phyloP scores from a whole-genome alignment of 1,140 invertebrate genomes.

The silkworm (Bombyx mori) region DNA sequence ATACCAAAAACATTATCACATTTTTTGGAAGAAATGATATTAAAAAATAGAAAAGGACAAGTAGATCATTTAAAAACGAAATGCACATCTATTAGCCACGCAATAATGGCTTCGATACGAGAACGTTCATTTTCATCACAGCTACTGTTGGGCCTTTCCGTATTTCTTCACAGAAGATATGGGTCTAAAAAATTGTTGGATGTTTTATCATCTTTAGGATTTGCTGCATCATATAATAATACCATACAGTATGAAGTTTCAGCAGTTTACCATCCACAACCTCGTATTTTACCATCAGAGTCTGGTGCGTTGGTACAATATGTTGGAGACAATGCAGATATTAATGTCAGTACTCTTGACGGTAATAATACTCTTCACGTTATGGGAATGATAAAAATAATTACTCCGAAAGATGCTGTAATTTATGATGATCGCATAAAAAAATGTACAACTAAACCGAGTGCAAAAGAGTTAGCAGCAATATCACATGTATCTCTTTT shows the following conservation, averaged over 20 bases:
- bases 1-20: conserved; percentile 34
- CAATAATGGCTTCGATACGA: conserved; percentile 41
- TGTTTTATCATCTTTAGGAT: conserved; percentile 39
- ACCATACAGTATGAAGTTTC: conserved; percentile 36
- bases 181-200: conserved; percentile 40
- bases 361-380: conserved; percentile 47
- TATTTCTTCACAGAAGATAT: conserved; percentile 44
- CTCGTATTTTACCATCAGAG: conserved; percentile 7
- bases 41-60: conserved; percentile 31
- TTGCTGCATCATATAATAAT: conserved; percentile 41
- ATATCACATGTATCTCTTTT: conserved; percentile 24
- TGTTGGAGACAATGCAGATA: conserved; percentile 50
- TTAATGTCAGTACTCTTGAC: conserved; percentile 51
- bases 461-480: conserved; percentile 19
- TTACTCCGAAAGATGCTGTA: conserved; percentile 36
- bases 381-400: conserved; percentile 49
- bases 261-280: conserved; percentile 42
- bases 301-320: conserved; percentile 25
- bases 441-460: conserved; percentile 17
- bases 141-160: conserved; percentile 35
- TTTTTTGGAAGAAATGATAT: conserved; percentile 35
- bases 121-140: conserved; percentile 39
- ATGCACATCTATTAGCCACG: conserved; percentile 34
- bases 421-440: conserved; percentile 19
- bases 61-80: conserved; percentile 30